Conservation (phyloP, 2,888 invertebrate genomes). For the Drosophila falleni region DNA sequence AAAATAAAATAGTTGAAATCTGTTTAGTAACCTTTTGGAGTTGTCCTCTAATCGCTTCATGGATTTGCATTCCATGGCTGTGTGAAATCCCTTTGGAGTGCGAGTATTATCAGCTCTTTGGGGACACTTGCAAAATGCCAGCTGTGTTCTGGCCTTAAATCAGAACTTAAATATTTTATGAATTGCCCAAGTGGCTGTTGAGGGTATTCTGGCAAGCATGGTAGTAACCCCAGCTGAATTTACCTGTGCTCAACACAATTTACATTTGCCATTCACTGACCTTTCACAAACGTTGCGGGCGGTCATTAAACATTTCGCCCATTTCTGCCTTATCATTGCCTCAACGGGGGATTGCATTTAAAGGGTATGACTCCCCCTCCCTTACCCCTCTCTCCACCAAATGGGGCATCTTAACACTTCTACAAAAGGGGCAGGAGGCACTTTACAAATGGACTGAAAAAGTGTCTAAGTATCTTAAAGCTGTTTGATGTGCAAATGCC, state of each 20-base stretch:
- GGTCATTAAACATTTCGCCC: conserved; percentile 53
- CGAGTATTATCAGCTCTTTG: conserved; percentile 45
- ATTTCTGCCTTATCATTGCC: conserved; percentile 42
- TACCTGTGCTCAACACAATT: conserved; percentile 50
- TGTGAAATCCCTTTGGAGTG: conserved; percentile 34
- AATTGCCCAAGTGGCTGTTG: conserved; percentile 16
- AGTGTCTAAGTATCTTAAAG: conserved; percentile 66
- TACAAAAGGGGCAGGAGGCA: conserved; percentile 9
- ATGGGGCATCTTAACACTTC: conserved; percentile 38
- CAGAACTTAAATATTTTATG: conserved; percentile 72
- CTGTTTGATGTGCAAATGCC: conserved; percentile 75
- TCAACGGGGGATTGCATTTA: conserved; percentile 7
- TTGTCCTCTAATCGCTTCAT: conserved; percentile 23
- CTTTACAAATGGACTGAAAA: conserved; percentile 54
- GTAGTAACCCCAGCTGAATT: conserved; percentile 7
- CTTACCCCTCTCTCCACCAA: no score
- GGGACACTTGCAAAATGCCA: conserved; percentile 42
- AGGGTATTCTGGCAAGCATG: conserved; percentile 7
- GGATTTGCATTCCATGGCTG: conserved; percentile 16
- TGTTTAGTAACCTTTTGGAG: not conserved
- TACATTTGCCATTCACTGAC: conserved; percentile 53
- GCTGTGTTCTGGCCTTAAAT: conserved; percentile 61
- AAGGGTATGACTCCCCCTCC: not conserved
- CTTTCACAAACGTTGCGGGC: conserved; percentile 56
- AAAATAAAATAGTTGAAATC: not conserved